phyloP scores from a whole-genome alignment of 1,140 invertebrate genomes.

The Aphis gossypii region DNA sequence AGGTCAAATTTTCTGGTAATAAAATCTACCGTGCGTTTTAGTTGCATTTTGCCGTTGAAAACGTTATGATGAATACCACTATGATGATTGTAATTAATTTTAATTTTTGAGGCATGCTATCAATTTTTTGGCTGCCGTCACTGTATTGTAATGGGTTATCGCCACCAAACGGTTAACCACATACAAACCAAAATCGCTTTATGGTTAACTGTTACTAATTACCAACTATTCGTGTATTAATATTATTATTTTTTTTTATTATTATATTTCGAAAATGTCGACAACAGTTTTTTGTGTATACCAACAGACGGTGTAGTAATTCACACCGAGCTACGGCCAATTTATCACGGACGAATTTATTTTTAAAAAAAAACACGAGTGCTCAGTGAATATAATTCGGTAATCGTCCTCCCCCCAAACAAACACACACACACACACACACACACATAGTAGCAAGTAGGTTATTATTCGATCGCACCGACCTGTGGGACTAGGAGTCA shows the following conservation, averaged over 20 bases:
- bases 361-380: too few relatives aligned
- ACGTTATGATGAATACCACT: too few relatives aligned
- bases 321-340: fast-evolving
- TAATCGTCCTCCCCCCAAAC: too few relatives aligned
- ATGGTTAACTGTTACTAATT: neutral
- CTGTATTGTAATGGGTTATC: neutral
- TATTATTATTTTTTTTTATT: neutral
- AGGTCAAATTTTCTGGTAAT: too few relatives aligned
- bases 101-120: neutral
- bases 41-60: too few relatives aligned
- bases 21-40: too few relatives aligned
- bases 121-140: neutral
- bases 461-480: conserved; percentile 60
- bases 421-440: too few relatives aligned
- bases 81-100: neutral
- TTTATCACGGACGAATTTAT: neutral
- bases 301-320: neutral
- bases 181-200: neutral
- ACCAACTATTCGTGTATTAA: neutral
- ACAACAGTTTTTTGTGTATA: neutral
- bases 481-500: conserved; percentile 82
- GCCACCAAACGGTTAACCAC: neutral
- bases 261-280: neutral
- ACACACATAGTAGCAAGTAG: too few relatives aligned
- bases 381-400: too few relatives aligned